A percentile compares a stretch with the other conserved stretches of the same genome.
Evolutionary conservation across 30 jellyfish, hydroid and myxozoan genomes (phyloP).

Genomic region (Aurelia aurita): DNA sequence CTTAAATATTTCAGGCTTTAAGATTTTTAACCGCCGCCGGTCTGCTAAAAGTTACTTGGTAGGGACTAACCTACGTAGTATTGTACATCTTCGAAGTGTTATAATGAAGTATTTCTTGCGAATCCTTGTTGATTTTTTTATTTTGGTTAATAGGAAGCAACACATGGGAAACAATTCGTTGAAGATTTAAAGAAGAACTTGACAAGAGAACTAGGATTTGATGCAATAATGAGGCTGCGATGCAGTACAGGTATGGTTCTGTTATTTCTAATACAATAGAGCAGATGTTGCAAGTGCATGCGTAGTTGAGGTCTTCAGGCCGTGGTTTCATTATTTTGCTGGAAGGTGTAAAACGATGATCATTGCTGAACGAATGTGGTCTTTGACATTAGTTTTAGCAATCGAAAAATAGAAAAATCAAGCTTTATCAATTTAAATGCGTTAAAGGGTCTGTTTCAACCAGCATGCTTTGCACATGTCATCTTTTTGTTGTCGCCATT

Average conservation of each 20-base stretch:
- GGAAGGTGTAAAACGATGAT: too few relatives aligned
- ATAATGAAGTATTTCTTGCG: background rate
- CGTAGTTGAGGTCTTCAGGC: background rate
- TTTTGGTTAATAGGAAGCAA: constrained; percentile 79
- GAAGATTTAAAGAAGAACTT: constrained; percentile 86
- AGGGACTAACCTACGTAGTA: too few relatives aligned
- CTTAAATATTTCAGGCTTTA: too few relatives aligned
- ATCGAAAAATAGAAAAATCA: too few relatives aligned
- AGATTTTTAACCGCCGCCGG: too few relatives aligned
- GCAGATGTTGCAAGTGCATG: background rate
- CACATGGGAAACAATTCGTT: constrained; percentile 95
- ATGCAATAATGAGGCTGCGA: constrained; percentile 95
- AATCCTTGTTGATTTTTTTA: background rate
- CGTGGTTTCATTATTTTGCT: too few relatives aligned
- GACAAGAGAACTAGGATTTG: constrained; percentile 86
- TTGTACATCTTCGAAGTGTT: background rate
- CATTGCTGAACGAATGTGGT: too few relatives aligned
- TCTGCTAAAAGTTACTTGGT: too few relatives aligned
- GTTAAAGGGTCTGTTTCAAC: background rate
- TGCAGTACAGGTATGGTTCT: constrained; percentile 88
- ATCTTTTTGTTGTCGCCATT: too few relatives aligned
- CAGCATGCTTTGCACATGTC: too few relatives aligned
- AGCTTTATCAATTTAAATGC: too few relatives aligned
- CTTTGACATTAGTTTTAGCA: too few relatives aligned
- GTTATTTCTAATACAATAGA: background rate